Evolutionary conservation across 2,113 vertebrate species (phyloP), one percentile per base, ranked within the genome.

Genomic region (Arvicanthis niloticus): DNA sequence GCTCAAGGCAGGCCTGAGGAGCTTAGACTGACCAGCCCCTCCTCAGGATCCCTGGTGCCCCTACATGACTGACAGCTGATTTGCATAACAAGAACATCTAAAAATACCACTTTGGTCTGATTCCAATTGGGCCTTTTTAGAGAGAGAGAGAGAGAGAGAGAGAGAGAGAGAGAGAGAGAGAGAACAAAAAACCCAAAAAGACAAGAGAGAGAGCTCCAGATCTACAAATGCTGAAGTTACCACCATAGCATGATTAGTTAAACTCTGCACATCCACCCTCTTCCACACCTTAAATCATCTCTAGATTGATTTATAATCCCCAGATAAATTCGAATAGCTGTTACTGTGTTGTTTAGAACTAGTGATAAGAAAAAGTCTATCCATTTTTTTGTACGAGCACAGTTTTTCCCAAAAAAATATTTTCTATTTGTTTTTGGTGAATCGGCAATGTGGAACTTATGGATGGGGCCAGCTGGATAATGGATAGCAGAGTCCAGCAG

Each of bases 1-100:
- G 21, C 31, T 31, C 76, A 92, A 42, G 94, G 65, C 75, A 90
- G 68, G 82, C 80, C 8, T 53, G 51, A 40, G 65, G 22, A 80
- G 84, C 72, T 48, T 56, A 51, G 31, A 91, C 42, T 0, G 13
- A 26, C 42, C 72, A 86, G 45, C 7, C 86, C 67, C 53, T 68
- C 73, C n/a, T 24, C 21, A 8, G 76, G 91, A 95, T 88, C 84
- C 95, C 95, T 97, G 81, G 96, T 96, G 96, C 97, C 81, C 96
- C 87, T 6, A 76, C 92, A 97, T 88, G 70, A 94, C n/a, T 68
- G 94, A 86, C 95, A 95, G 58, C 95, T 97, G 85, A 94, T 96
- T 97, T 96, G 96, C 97, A 96, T 31, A 96, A 93, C 80, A 78
- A 93, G 56, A 37, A 91, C 95, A 97, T 78, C 95, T 96, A 87